Percentiles rank a stretch among this genome's conserved stretches.
phyloP scores from a whole-genome alignment of 2,888 invertebrate genomes.

The Mystacides longicornis region DNA sequence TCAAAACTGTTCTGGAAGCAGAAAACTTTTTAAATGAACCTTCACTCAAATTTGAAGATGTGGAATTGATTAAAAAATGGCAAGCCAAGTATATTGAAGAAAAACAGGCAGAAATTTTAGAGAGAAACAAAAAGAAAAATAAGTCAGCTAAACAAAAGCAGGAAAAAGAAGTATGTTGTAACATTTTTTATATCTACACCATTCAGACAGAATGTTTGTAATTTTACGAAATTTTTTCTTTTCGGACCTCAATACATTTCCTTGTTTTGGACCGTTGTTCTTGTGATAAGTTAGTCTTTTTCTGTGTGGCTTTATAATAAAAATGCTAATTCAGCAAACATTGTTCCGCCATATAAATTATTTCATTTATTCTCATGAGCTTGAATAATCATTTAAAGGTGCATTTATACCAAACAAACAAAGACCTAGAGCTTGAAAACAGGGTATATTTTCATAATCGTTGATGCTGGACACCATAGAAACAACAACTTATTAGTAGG shows the following conservation, averaged over 20 bases:
- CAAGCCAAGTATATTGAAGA: conserved; percentile 60
- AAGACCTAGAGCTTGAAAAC: no score
- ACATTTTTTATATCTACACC: conserved; percentile 4
- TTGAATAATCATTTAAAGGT: no score
- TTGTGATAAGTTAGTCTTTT: no score
- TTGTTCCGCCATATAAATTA: no score
- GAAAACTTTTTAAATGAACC: conserved; percentile 68
- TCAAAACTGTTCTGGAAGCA: conserved; percentile 72
- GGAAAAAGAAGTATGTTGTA: conserved; percentile 26
- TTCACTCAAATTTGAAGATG: conserved; percentile 60
- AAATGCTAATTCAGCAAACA: no score
- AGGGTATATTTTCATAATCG: no score
- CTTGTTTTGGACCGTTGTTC: no score
- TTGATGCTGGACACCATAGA: no score
- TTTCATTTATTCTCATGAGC: no score
- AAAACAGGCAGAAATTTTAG: conserved; percentile 60
- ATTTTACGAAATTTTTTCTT: background rate
- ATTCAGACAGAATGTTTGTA: background rate
- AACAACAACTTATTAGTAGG: no score
- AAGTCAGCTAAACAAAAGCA: conserved; percentile 40
- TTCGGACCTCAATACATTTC: background rate
- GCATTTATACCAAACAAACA: no score
- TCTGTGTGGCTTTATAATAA: no score
- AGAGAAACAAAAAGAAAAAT: conserved; percentile 50
- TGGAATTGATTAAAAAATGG: conserved; percentile 59